These are phyloP conservation scores for Australoheros facetus DNA, from an alignment of 2,797 vertebrate species.

Conservation along the genomic window DNA sequence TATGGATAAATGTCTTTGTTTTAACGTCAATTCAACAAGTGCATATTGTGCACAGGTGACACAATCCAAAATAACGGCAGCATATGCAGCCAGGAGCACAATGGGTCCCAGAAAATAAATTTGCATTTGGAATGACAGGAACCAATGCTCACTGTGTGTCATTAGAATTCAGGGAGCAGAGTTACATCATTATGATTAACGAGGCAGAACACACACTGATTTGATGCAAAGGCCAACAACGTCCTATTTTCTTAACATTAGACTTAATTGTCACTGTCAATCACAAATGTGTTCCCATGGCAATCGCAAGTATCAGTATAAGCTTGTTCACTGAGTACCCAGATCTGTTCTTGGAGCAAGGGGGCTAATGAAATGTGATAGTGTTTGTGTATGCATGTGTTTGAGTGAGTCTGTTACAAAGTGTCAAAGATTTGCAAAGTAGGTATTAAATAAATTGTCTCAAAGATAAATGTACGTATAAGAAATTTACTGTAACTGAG, in stretches of 20 bases:
- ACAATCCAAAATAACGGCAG: slow-evolving; percentile 43
- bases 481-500: neutral
- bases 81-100: slow-evolving; percentile 23
- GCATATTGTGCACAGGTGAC: slow-evolving; percentile 33
- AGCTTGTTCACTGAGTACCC: slow-evolving; percentile 10
- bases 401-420: neutral
- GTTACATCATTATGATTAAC: slow-evolving; percentile 55
- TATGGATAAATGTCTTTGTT: slow-evolving; percentile 38
- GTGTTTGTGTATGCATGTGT: neutral
- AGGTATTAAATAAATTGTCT: neutral
- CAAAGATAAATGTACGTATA: neutral
- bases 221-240: slow-evolving; percentile 50
- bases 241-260: slow-evolving; percentile 38
- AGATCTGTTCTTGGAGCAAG: slow-evolving; percentile 22
- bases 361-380: slow-evolving; percentile 4
- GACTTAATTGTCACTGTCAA: slow-evolving; percentile 57
- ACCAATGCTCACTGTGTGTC: slow-evolving; percentile 30
- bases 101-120: slow-evolving; percentile 31
- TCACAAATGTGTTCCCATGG: slow-evolving; percentile 46
- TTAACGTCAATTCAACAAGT: slow-evolving; percentile 20
- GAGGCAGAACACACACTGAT: slow-evolving; percentile 52
- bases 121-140: slow-evolving; percentile 47
- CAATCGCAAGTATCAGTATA: slow-evolving; percentile 46
- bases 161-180: slow-evolving; percentile 39
- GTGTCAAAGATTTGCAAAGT: neutral